These are phyloP conservation scores for Lasius fuliginosus DNA, from an alignment of 2,888 invertebrate genomes.

Conservation along the genomic window DNA sequence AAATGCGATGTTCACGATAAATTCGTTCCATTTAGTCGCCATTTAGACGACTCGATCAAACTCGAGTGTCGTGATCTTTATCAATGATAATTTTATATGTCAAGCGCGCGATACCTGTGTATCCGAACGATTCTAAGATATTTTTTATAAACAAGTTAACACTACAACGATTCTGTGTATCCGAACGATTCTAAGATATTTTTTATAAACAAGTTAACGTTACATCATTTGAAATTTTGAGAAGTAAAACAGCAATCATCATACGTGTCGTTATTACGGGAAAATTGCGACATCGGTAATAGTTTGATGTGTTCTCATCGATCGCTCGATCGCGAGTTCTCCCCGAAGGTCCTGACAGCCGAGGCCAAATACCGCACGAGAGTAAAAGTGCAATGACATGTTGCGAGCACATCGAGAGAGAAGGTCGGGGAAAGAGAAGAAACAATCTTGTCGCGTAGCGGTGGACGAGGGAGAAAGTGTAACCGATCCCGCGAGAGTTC, in stretches of 20 bases:
- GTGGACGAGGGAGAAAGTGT: slow-evolving; percentile 72
- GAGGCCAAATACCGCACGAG: background rate
- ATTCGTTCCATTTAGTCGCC: background rate
- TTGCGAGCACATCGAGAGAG: slow-evolving; percentile 58
- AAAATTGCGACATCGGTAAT: slow-evolving; percentile 11
- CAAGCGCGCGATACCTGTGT: background rate
- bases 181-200: background rate
- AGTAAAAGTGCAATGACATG: slow-evolving; percentile 54
- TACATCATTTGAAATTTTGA: slow-evolving; percentile 15
- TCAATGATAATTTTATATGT: background rate
- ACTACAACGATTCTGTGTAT: no score
- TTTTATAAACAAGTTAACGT: no score
- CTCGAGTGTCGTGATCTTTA: background rate
- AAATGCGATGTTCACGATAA: background rate
- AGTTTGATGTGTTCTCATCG: slow-evolving; percentile 22
- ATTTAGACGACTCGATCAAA: background rate
- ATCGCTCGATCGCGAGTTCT: slow-evolving; percentile 55
- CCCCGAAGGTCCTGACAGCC: slow-evolving; percentile 50
- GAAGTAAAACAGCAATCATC: slow-evolving; percentile 21
- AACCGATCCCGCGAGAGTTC: slow-evolving; percentile 76
- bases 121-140: background rate
- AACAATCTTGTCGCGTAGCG: slow-evolving; percentile 64
- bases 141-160: background rate
- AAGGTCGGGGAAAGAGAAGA: slow-evolving; percentile 73
- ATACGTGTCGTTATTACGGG: slow-evolving; percentile 18